These are phyloP conservation scores for Virgularia gustaviana DNA, from an alignment of 92 coral and sea anemone genomes.

Conservation along the genomic window DNA sequence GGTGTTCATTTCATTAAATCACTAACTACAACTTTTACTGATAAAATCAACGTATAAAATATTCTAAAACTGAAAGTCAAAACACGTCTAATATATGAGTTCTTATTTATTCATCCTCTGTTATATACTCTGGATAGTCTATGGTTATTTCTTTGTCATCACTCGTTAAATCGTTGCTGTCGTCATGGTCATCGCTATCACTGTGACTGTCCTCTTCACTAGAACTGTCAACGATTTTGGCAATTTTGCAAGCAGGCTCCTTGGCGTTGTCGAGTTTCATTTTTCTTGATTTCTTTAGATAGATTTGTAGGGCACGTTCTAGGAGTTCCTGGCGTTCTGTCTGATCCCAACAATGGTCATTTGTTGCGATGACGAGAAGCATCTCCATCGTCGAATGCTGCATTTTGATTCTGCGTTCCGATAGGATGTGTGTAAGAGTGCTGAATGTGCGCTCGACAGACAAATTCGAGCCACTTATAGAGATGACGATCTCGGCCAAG, in stretches of 20 bases:
- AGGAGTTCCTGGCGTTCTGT: not conserved
- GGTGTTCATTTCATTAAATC: too few species aligned
- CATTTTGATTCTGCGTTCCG: slow-evolving; percentile 7
- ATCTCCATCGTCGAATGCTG: slow-evolving; percentile 3
- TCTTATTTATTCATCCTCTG: too few species aligned
- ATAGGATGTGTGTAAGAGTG: slow-evolving; percentile 16
- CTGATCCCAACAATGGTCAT: slow-evolving; percentile 1
- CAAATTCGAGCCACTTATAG: slow-evolving; percentile 10
- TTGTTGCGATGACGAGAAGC: slow-evolving; percentile 13
- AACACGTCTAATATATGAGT: too few species aligned
- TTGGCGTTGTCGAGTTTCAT: not conserved
- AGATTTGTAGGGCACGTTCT: not conserved
- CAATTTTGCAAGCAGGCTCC: not conserved
- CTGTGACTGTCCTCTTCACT: not conserved
- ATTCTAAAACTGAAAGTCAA: too few species aligned
- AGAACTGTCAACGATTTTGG: not conserved
- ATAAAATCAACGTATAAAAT: slow-evolving; percentile 3
- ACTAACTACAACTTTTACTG: not conserved
- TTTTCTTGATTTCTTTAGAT: not conserved
- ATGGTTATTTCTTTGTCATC: not conserved
- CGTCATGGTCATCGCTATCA: not conserved
- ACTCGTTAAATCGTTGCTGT: not conserved
- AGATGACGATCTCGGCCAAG: slow-evolving; percentile 2
- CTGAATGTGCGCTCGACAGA: slow-evolving; percentile 20
- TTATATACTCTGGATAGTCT: too few species aligned